phyloP scores from a whole-genome alignment of 2,888 invertebrate genomes.

The Drosophila percnosoma region DNA sequence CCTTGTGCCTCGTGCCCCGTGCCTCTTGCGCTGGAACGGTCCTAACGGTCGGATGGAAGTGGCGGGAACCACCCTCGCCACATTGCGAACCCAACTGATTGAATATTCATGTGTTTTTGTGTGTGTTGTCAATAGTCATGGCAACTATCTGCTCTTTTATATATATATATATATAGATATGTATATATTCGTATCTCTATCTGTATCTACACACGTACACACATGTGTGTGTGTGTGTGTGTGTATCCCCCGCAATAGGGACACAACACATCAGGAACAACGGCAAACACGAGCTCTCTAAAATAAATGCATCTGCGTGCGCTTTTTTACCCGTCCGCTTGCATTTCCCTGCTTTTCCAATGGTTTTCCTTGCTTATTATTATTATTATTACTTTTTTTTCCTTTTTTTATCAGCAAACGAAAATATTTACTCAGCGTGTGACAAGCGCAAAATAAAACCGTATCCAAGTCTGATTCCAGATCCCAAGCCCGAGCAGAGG shows the following conservation, averaged over 20 bases:
- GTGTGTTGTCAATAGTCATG: constrained; percentile 56
- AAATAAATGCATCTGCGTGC: constrained; percentile 76
- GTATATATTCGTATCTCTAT: constrained; percentile 32
- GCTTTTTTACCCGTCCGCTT: constrained; percentile 54
- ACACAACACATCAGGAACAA: constrained; percentile 44
- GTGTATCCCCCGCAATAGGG: constrained; percentile 35
- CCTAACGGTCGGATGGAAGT: constrained; percentile 55
- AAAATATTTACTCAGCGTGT: constrained; percentile 63
- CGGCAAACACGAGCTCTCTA: constrained; percentile 57
- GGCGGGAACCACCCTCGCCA: constrained; percentile 39
- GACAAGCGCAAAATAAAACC: constrained; percentile 21
- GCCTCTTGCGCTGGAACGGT: constrained; percentile 5
- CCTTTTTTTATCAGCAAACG: constrained; percentile 47
- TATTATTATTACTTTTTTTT: constrained; percentile 29
- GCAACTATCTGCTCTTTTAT: constrained; percentile 67
- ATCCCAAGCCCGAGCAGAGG: constrained; percentile 18
- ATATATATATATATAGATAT: constrained; percentile 29
- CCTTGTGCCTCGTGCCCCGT: background rate
- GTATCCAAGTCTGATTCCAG: constrained; percentile 11
- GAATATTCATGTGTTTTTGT: constrained; percentile 56
- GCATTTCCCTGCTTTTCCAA: constrained; percentile 2
- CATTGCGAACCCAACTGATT: constrained; percentile 61
- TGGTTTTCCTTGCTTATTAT: constrained; percentile 20
- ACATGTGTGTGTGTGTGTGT: constrained; percentile 5
- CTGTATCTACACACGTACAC: constrained; percentile 20